These are phyloP conservation scores for Gila robusta DNA, from an alignment of 2,797 vertebrate species.

Conservation along the genomic window DNA sequence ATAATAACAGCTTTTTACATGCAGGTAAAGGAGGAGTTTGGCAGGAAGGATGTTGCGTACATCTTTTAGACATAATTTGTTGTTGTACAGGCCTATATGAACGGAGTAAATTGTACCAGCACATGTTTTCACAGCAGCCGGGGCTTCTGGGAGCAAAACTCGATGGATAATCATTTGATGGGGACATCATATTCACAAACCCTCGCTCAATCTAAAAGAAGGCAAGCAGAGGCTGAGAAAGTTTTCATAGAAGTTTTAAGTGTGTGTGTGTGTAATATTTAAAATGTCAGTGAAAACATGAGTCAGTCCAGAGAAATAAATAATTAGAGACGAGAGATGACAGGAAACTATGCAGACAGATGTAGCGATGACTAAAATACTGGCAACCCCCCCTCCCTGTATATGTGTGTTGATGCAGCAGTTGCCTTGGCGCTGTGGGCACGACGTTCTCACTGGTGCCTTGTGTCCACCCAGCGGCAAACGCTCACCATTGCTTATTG, in stretches of 20 bases:
- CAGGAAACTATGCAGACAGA: conserved; percentile 73
- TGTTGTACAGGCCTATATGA: conserved; percentile 29
- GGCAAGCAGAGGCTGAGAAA: conserved; percentile 24
- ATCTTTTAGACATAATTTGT: conserved; percentile 10
- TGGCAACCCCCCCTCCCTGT: conserved; percentile 53
- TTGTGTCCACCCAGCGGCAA: conserved; percentile 62
- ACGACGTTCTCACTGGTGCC: conserved; percentile 63
- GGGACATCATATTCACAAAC: background rate
- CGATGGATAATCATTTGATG: background rate
- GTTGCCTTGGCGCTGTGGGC: conserved; percentile 65
- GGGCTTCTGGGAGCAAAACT: conserved; percentile 20
- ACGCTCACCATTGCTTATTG: conserved; percentile 53
- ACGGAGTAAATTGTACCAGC: conserved; percentile 12
- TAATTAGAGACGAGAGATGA: conserved; percentile 67
- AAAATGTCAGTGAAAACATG: conserved; percentile 70
- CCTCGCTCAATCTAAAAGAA: background rate
- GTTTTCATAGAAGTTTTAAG: conserved; percentile 31
- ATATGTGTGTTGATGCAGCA: conserved; percentile 41
- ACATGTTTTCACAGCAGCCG: background rate
- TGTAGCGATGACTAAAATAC: conserved; percentile 77
- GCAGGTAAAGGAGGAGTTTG: conserved; percentile 44
- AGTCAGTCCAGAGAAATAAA: conserved; percentile 69
- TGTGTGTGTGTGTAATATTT: conserved; percentile 38
- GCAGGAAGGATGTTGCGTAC: conserved; percentile 14
- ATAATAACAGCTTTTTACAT: conserved; percentile 53